These are phyloP conservation scores for Chrysomallon squamiferum DNA, from an alignment of 1,140 invertebrate species.

Conservation along the genomic window DNA sequence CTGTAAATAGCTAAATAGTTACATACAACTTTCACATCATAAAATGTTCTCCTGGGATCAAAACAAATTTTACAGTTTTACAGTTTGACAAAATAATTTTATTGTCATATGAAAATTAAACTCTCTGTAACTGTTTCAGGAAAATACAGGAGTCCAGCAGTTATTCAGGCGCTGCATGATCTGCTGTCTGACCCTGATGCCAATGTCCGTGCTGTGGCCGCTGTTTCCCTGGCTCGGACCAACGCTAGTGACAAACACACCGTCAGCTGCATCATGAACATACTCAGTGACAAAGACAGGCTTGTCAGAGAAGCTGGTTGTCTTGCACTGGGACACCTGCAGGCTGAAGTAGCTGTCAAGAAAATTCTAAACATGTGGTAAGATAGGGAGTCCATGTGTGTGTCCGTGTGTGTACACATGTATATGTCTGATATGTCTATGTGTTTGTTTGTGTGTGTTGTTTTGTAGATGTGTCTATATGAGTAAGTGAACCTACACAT, in stretches of 20 bases:
- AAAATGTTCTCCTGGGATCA: too few relatives aligned
- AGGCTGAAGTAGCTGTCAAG: constrained; percentile 38
- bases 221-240: constrained; percentile 43
- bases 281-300: constrained; percentile 45
- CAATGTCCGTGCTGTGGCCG: constrained; percentile 43
- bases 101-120: too few relatives aligned
- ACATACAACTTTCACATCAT: too few relatives aligned
- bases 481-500: constrained; percentile 69
- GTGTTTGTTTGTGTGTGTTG: constrained; percentile 69
- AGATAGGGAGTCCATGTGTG: background rate
- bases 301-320: constrained; percentile 50
- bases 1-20: too few relatives aligned
- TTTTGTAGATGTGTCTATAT: constrained; percentile 74
- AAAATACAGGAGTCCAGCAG: constrained; percentile 43
- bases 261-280: constrained; percentile 32
- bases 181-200: constrained; percentile 38
- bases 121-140: too few relatives aligned
- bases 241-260: constrained; percentile 29
- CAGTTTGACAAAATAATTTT: too few relatives aligned
- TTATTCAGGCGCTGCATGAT: constrained; percentile 43
- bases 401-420: constrained; percentile 1
- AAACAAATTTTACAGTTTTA: too few relatives aligned
- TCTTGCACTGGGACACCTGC: constrained; percentile 46
- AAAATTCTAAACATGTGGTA: constrained; percentile 50
- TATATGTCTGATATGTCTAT: constrained; percentile 59